These are phyloP conservation scores for Lasius fuliginosus DNA, from an alignment of 2,888 invertebrate species.

Conservation along the genomic window DNA sequence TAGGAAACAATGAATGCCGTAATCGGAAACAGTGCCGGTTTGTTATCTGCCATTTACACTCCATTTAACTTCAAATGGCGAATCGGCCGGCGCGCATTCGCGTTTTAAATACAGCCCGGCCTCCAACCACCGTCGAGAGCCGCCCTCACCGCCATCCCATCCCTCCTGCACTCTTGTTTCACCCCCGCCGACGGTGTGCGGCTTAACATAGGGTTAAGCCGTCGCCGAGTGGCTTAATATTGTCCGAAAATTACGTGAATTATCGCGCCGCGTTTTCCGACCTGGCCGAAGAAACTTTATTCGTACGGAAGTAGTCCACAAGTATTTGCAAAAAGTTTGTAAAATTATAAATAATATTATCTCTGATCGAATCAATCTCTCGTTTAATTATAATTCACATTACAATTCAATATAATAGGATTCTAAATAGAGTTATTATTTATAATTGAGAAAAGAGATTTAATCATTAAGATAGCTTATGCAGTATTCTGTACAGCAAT, in stretches of 20 bases:
- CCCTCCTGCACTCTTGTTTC: conserved; percentile 4
- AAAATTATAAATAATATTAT: conserved; percentile 21
- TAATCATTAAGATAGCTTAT: conserved; percentile 43
- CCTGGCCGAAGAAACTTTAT: conserved; percentile 2
- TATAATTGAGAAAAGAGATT: background rate
- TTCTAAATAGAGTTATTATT: conserved; percentile 17
- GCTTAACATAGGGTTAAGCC: conserved; percentile 83
- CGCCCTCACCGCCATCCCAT: conserved; percentile 58
- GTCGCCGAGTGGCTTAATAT: conserved; percentile 78
- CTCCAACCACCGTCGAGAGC: conserved; percentile 68
- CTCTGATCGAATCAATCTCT: background rate
- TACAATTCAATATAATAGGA: background rate
- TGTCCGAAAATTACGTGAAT: conserved; percentile 79
- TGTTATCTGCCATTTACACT: conserved; percentile 87
- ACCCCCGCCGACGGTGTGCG: conserved; percentile 56
- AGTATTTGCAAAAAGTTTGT: background rate
- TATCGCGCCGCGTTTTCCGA: conserved; percentile 68
- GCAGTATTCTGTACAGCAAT: conserved; percentile 81
- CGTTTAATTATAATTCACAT: background rate
- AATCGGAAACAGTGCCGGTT: conserved; percentile 86
- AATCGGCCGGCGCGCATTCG: conserved; percentile 84
- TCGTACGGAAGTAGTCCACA: background rate
- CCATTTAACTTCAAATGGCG: conserved; percentile 86
- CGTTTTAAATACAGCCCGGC: conserved; percentile 85
- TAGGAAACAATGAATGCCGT: conserved; percentile 86